Conservation (phyloP, 2,113 vertebrate species). For the Lampris incognitus region DNA sequence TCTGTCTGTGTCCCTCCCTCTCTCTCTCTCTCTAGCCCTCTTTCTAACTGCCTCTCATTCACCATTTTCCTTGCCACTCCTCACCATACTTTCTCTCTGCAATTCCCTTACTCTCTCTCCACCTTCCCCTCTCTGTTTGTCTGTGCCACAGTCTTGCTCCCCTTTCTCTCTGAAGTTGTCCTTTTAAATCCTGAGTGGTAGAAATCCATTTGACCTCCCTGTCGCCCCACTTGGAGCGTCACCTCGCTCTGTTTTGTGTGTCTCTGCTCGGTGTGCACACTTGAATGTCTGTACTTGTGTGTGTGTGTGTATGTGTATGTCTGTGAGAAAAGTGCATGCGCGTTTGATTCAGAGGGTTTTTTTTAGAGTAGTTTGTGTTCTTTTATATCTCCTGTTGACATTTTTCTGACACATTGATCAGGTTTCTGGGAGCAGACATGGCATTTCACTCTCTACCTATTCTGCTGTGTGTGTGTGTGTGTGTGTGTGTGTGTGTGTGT, state of each 20-base stretch:
- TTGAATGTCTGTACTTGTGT: slow-evolving; percentile 8
- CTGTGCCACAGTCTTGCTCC: slow-evolving; percentile 14
- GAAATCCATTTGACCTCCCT: slow-evolving; percentile 69
- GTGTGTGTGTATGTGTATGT: slow-evolving; percentile 4
- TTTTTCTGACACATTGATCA: slow-evolving; percentile 65
- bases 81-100: too few species aligned
- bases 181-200: slow-evolving; percentile 59
- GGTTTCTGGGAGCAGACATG: slow-evolving; percentile 46
- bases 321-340: slow-evolving; percentile 7
- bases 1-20: background rate
- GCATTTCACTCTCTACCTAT: slow-evolving; percentile 44
- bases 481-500: slow-evolving; percentile 1
- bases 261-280: slow-evolving; percentile 23
- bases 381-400: slow-evolving; percentile 56
- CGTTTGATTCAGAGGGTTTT: slow-evolving; percentile 36
- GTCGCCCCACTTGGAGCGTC: slow-evolving; percentile 34
- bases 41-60: background rate
- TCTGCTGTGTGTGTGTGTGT: slow-evolving; percentile 2
- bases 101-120: background rate
- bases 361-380: slow-evolving; percentile 25
- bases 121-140: slow-evolving; percentile 18
- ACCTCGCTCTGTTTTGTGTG: slow-evolving; percentile 28
- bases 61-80: too few species aligned
- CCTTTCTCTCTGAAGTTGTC: slow-evolving; percentile 51
- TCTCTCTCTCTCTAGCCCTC: background rate